Percentiles rank a stretch among this genome's conserved stretches.
Conservation (phyloP, 2,888 invertebrate species). For the Corbicula japonica region DNA sequence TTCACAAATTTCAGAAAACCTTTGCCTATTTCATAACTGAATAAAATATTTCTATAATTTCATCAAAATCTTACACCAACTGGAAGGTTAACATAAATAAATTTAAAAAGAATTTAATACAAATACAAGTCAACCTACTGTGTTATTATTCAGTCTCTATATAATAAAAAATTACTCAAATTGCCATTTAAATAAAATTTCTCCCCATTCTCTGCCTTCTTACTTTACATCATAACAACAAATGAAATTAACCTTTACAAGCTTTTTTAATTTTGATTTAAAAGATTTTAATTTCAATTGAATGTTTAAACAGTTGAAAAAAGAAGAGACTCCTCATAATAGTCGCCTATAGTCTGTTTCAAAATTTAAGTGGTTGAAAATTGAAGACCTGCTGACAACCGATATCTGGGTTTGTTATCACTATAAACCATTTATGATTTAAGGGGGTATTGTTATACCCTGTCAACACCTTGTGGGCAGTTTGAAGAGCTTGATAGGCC, state of each 20-base stretch:
- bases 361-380: background rate
- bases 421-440: conserved; percentile 40
- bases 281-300: conserved; percentile 22
- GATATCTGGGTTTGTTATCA: conserved; percentile 31
- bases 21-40: too few species aligned
- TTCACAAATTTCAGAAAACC: too few species aligned
- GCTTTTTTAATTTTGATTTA: conserved; percentile 6
- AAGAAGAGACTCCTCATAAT: too few species aligned
- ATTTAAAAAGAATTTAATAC: too few species aligned
- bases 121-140: too few species aligned
- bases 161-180: too few species aligned
- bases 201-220: background rate
- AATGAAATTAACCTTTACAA: conserved; percentile 28
- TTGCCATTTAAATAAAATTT: too few species aligned
- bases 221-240: conserved; percentile 2
- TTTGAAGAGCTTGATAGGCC: conserved; percentile 30
- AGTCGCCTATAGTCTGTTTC: conserved; percentile 51
- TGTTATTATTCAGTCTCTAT: too few species aligned
- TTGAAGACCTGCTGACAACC: conserved; percentile 10
- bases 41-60: too few species aligned
- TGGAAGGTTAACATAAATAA: too few species aligned
- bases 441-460: conserved; percentile 35
- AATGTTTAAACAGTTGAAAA: conserved; percentile 37
- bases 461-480: conserved; percentile 31
- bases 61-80: too few species aligned